Evolutionary conservation across 2,888 invertebrate genomes (phyloP).

Genomic region (Calameuta filiformis): DNA sequence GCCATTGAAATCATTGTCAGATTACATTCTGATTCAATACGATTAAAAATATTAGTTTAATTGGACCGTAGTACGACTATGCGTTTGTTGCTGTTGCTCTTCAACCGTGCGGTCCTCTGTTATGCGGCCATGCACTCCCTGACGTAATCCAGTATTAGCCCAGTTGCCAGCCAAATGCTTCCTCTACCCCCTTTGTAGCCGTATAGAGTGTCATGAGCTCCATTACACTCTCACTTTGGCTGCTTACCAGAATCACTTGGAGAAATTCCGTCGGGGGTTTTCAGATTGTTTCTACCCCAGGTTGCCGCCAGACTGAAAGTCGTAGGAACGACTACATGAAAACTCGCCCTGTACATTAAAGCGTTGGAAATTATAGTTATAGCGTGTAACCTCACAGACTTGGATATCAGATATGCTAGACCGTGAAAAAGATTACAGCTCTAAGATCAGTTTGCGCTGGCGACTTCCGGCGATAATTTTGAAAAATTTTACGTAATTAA

Average conservation of each 20-base stretch:
- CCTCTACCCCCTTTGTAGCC: constrained; percentile 11
- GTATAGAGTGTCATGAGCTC: constrained; percentile 20
- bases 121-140: neutral
- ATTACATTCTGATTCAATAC: neutral
- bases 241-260: constrained; percentile 42
- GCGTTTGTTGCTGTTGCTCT: too few relatives aligned
- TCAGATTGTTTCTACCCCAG: neutral
- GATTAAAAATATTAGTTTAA: constrained; percentile 4
- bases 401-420: neutral
- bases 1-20: constrained; percentile 16
- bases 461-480: neutral
- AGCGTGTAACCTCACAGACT: neutral
- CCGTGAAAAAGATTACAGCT: neutral
- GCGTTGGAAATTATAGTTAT: neutral
- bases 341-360: neutral
- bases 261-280: constrained; percentile 19
- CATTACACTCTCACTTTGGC: constrained; percentile 45
- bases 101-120: too few relatives aligned
- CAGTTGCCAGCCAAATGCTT: constrained; percentile 38
- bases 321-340: neutral
- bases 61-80: neutral
- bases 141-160: constrained; percentile 46
- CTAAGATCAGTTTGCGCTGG: neutral
- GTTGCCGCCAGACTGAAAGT: neutral
- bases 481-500: neutral